Base-by-base conservation (phyloP, 1,140 invertebrate genomes). In the Microplitis demolitor region DNA sequence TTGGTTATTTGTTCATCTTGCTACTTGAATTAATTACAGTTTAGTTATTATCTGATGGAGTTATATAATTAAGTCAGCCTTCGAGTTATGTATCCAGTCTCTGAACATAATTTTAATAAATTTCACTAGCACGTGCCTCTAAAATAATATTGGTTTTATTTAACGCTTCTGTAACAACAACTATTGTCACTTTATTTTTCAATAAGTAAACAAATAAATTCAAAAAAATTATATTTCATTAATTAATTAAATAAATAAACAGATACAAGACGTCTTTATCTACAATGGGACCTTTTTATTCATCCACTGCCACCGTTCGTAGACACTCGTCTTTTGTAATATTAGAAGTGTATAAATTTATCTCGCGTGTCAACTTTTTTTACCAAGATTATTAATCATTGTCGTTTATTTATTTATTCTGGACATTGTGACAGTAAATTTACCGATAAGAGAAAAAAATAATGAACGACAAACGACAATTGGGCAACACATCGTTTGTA, bases 31-130 rank as follows among this genome's bases (percentile, higher is more conserved):
- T 51, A 64, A 74, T 60, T 73, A 68, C 68, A 71, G 33, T 76
- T 69, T 45, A 45, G 4, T 45, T 45, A 45, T 74, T 72, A 67
- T 66, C 24, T 73, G 64, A 73, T 71, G 69, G 61, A 74, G 72
- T 31, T 76, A 71, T 56, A 67, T 45, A 9, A 62, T 77, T 76
- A 76, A 81, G 77, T 79, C 77, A 76, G 76, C 75, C 78, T 81
- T 80, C 77, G 75, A 76, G 66, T 74, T 51, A 31, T 45, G 8
- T 45, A 58, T 74, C 51, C 64, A 68, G 62, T 71, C 64, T 76
- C 56, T 72, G 72, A 56, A 72, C 72, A 78, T 71, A 35, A 74
- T 74, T 77, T 73, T 67, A 62, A 73, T 79, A 63, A 58, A 24
- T 24, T 58, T 58, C 24, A 24, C 56, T 58, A 58, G 9, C 56